Conservation (phyloP, 64 coral and sea anemone species). For the Montipora cactus region DNA sequence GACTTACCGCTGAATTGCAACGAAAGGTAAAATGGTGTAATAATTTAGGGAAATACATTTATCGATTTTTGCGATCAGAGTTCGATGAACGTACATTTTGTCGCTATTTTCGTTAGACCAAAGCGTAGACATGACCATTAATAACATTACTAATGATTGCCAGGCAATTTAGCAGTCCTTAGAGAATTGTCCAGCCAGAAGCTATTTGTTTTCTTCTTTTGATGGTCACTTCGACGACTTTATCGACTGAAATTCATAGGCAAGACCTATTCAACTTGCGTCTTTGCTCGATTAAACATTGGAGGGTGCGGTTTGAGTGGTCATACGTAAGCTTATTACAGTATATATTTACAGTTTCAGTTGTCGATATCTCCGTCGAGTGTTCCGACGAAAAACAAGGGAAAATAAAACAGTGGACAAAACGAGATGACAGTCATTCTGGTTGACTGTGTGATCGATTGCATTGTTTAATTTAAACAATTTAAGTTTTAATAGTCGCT, state of each 20-base stretch:
- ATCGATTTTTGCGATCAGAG: too few relatives aligned
- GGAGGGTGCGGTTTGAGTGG: not conserved
- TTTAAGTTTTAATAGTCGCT: not conserved
- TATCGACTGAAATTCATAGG: not conserved
- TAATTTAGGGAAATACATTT: too few relatives aligned
- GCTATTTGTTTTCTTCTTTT: not conserved
- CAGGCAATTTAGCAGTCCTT: not conserved
- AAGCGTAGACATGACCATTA: too few relatives aligned
- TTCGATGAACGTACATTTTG: too few relatives aligned
- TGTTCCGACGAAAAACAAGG: not conserved
- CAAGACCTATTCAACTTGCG: not conserved
- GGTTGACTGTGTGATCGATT: too few relatives aligned
- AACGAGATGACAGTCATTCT: too few relatives aligned
- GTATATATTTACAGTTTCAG: not conserved
- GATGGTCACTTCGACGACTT: not conserved
- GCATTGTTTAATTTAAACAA: not conserved
- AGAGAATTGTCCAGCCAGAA: too few relatives aligned
- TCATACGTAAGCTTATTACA: not conserved
- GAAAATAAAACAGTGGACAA: not conserved
- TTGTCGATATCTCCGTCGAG: not conserved
- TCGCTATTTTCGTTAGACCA: too few relatives aligned
- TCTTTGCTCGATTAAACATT: not conserved
- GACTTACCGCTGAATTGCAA: conserved; percentile 70
- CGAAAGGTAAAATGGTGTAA: conserved; percentile 61
- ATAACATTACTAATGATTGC: too few relatives aligned